A percentile compares a stretch with the other conserved stretches of the same genome.
Conservation (phyloP, 2,113 vertebrate species). For the Romanogobio albipinnatus region DNA sequence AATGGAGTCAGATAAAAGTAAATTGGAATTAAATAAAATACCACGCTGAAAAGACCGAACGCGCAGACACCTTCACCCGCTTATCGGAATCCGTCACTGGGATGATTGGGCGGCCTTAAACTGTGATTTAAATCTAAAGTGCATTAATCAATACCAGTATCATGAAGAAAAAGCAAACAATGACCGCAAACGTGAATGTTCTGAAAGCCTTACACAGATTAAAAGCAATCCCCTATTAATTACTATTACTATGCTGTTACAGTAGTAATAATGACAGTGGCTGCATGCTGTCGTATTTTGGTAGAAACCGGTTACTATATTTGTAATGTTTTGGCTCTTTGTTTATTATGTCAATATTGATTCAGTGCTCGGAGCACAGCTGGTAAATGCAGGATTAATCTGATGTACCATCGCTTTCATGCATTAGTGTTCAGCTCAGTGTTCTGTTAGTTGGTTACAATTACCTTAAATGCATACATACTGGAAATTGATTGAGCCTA, state of each 20-base stretch:
- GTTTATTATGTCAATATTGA: not conserved
- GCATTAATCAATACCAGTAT: too few relatives aligned
- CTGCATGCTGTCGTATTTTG: not conserved
- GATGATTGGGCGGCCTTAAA: too few relatives aligned
- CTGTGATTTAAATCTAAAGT: too few relatives aligned
- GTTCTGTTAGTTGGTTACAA: not conserved
- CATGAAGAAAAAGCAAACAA: not conserved
- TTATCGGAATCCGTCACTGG: too few relatives aligned
- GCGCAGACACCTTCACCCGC: too few relatives aligned
- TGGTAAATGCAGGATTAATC: not conserved
- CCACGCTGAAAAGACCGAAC: too few relatives aligned
- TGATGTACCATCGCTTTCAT: not conserved
- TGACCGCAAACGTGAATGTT: not conserved
- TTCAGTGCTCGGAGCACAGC: not conserved
- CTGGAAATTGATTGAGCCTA: not conserved
- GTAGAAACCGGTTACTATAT: not conserved
- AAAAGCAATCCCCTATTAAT: not conserved
- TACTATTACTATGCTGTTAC: not conserved
- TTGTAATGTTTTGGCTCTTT: not conserved
- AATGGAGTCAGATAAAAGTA: too few relatives aligned
- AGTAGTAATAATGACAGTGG: not conserved
- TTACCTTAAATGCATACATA: not conserved
- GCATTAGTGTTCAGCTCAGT: not conserved
- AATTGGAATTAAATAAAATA: too few relatives aligned
- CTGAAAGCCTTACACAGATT: not conserved